Conservation (phyloP, 2,888 invertebrate genomes). For the Psococerastis gibbosa region DNA sequence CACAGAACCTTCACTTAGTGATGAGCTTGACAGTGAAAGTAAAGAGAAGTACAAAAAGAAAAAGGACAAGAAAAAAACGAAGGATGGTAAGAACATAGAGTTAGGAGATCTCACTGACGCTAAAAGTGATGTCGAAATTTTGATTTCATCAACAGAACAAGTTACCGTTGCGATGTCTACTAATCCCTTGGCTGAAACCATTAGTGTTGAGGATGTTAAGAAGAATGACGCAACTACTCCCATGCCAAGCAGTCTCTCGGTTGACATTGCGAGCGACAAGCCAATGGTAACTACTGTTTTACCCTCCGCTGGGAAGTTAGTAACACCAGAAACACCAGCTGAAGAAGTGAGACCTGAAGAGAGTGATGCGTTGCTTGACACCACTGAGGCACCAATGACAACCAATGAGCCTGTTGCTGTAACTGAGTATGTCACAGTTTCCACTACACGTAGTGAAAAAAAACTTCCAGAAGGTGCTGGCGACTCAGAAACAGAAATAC, state of each 20-base stretch:
- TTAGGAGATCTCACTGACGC: not conserved
- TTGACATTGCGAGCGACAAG: not conserved
- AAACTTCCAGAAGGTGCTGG: too few species aligned
- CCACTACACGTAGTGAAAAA: too few species aligned
- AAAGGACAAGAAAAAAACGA: conserved; percentile 13
- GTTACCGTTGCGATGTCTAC: conserved; percentile 13
- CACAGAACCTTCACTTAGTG: conserved; percentile 7
- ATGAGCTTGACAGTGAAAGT: conserved; percentile 13
- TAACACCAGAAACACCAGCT: too few species aligned
- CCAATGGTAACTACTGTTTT: conserved; percentile 8
- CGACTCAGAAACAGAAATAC: too few species aligned
- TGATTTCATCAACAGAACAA: conserved; percentile 7
- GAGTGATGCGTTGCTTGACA: too few species aligned
- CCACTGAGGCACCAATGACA: too few species aligned
- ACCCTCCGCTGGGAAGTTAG: too few species aligned
- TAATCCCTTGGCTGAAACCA: not conserved
- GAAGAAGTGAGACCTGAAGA: too few species aligned
- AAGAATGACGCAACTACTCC: not conserved
- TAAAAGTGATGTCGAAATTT: not conserved
- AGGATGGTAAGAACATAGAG: conserved; percentile 13
- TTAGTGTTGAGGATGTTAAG: not conserved
- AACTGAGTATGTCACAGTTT: too few species aligned
- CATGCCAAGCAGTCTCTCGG: not conserved
- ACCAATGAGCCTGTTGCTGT: too few species aligned
- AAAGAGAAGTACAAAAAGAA: conserved; percentile 15